phyloP scores from a whole-genome alignment of 1,140 invertebrate species.

The Neomicropteryx cornuta region DNA sequence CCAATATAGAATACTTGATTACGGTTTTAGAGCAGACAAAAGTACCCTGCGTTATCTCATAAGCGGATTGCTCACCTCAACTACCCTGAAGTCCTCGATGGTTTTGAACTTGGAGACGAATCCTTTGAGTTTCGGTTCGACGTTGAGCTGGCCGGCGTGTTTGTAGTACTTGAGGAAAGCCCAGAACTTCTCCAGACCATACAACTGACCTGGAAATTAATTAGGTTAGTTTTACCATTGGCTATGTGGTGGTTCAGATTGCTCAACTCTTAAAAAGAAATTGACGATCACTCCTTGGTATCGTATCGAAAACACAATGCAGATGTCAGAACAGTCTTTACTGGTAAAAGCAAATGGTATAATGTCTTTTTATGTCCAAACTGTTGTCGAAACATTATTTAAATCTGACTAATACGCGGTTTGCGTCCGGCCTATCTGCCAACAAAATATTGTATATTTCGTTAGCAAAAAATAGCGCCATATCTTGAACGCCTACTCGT shows the following conservation, averaged over 20 bases:
- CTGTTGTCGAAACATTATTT: too few species aligned
- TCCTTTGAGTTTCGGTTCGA: conserved; percentile 68
- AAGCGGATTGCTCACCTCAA: conserved; percentile 37
- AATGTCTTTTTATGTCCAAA: too few species aligned
- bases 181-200: conserved; percentile 99
- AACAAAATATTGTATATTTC: too few species aligned
- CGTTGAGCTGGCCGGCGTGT: conserved; percentile 62
- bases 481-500: too few species aligned
- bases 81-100: conserved; percentile 87
- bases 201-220: conserved; percentile 71
- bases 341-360: conserved; percentile 6
- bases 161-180: conserved; percentile 95
- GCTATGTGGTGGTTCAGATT: neutral
- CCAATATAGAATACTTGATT: neutral
- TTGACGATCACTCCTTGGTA: neutral
- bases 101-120: conserved; percentile 84
- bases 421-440: too few species aligned
- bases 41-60: neutral
- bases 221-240: conserved; percentile 8
- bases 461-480: too few species aligned
- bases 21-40: neutral
- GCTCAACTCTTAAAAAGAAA: too few species aligned
- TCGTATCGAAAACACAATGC: neutral
- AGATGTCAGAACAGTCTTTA: neutral
- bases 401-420: too few species aligned